Evolutionary conservation across 2,888 invertebrate species (phyloP).

Genomic region (Dynastes grantii): DNA sequence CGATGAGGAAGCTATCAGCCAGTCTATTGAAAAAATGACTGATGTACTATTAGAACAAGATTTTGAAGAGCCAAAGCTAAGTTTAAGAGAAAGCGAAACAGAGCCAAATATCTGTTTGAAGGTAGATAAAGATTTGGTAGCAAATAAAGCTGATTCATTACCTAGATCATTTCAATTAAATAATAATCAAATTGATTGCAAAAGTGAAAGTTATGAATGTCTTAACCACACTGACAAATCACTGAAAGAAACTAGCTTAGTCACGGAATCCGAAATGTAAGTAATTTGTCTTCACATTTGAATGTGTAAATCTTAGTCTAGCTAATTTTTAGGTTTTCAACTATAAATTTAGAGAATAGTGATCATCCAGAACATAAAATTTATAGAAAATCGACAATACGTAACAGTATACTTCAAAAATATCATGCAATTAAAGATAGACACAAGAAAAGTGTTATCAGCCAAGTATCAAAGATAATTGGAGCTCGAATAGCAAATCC

Average conservation of each 20-base stretch:
- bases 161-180: conserved; percentile 84
- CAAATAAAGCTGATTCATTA: conserved; percentile 83
- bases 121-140: conserved; percentile 78
- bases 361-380: conserved; percentile 87
- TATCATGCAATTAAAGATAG: conserved; percentile 70
- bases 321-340: conserved; percentile 43
- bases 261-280: conserved; percentile 47
- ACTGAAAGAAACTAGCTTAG: conserved; percentile 58
- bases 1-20: conserved; percentile 67
- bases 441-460: conserved; percentile 75
- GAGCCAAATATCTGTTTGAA: conserved; percentile 75
- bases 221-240: conserved; percentile 59
- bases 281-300: conserved; percentile 8
- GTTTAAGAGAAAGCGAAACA: conserved; percentile 64
- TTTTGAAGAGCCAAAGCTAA: conserved; percentile 81
- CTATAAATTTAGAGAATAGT: conserved; percentile 55
- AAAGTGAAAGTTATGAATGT: conserved; percentile 65
- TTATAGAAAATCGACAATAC: conserved; percentile 78
- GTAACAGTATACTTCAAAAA: conserved; percentile 75
- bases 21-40: conserved; percentile 83
- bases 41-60: conserved; percentile 88
- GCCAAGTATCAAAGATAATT: conserved; percentile 86
- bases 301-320: conserved; percentile 7
- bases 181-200: conserved; percentile 72
- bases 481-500: conserved; percentile 92